These are phyloP conservation scores for Ptiloglossa arizonensis DNA, from an alignment of 1,140 invertebrate species.

Conservation along the genomic window DNA sequence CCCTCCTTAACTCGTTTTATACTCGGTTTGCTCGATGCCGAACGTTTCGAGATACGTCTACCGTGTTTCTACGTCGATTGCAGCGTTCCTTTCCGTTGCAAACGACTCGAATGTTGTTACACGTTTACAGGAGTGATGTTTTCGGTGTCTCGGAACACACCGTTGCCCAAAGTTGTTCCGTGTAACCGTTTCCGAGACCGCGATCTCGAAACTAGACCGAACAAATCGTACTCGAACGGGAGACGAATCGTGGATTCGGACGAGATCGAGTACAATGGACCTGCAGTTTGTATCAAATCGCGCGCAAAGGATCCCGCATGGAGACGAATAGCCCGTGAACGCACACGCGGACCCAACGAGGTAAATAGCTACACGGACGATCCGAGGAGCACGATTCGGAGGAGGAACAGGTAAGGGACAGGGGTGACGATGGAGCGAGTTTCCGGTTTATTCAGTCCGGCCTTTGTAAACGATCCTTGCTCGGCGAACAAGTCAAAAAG, in stretches of 20 bases:
- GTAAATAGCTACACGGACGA: conserved; percentile 7
- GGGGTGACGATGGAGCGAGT: conserved; percentile 69
- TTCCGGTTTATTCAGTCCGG: conserved; percentile 75
- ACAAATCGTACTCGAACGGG: not conserved
- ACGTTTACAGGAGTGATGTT: no score
- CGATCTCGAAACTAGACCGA: not conserved
- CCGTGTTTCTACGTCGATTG: no score
- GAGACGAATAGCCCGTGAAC: conserved; percentile 37
- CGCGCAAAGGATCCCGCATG: conserved; percentile 25
- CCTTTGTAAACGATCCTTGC: conserved; percentile 48
- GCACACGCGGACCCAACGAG: conserved; percentile 3
- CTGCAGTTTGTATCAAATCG: conserved; percentile 55
- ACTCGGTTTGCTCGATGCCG: no score
- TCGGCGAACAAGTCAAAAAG: conserved; percentile 72
- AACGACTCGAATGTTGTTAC: not conserved
- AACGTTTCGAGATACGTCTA: no score
- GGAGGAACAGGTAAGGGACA: conserved; percentile 68
- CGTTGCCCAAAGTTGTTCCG: no score
- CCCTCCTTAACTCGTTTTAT: no score
- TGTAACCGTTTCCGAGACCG: not conserved
- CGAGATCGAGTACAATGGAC: conserved; percentile 22
- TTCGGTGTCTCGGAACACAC: no score
- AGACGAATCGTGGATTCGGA: not conserved
- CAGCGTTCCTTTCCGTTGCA: no score
- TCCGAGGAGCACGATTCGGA: conserved; percentile 34